Percentiles rank a stretch among this genome's conserved stretches.
Conservation (phyloP, 2,797 vertebrate genomes). For the Acestrorhynchus altus region DNA sequence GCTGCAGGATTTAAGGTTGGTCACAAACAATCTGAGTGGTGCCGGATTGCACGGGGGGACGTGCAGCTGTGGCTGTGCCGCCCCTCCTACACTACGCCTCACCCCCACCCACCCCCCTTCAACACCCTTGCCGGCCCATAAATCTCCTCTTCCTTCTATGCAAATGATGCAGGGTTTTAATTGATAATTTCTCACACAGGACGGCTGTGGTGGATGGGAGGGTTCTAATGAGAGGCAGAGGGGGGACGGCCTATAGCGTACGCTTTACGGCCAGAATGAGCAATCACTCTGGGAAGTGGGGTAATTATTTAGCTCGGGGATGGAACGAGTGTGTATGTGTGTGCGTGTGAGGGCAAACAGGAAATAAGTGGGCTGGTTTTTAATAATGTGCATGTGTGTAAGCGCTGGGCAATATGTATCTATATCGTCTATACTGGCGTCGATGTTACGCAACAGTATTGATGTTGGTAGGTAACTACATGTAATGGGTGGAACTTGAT, state of each 20-base stretch:
- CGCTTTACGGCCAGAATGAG: slow-evolving; percentile 63
- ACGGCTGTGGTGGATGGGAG: slow-evolving; percentile 67
- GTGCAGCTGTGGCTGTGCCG: slow-evolving; percentile 70
- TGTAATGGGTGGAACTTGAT: too few species aligned
- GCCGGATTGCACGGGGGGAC: slow-evolving; percentile 82
- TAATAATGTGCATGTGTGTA: slow-evolving; percentile 48
- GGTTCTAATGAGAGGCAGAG: slow-evolving; percentile 64
- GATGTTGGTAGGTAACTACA: too few species aligned
- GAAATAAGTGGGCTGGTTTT: slow-evolving; percentile 44
- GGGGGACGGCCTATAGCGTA: slow-evolving; percentile 61
- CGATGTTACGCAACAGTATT: neutral
- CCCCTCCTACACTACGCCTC: neutral
- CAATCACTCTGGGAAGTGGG: slow-evolving; percentile 62
- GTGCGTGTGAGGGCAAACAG: slow-evolving; percentile 35
- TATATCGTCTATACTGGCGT: neutral
- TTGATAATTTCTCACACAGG: slow-evolving; percentile 89
- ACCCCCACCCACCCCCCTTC: neutral
- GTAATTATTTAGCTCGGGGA: slow-evolving; percentile 63
- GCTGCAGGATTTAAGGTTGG: slow-evolving; percentile 88
- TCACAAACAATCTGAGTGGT: slow-evolving; percentile 90
- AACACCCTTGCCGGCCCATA: slow-evolving; percentile 75
- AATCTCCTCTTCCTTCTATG: slow-evolving; percentile 89
- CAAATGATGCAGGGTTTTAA: slow-evolving; percentile 92
- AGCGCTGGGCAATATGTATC: neutral
- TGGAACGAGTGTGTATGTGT: slow-evolving; percentile 36